A percentile compares a stretch with the other conserved stretches of the same genome.
phyloP scores from a whole-genome alignment of 2,113 vertebrate genomes.

The Pimephales promelas region DNA sequence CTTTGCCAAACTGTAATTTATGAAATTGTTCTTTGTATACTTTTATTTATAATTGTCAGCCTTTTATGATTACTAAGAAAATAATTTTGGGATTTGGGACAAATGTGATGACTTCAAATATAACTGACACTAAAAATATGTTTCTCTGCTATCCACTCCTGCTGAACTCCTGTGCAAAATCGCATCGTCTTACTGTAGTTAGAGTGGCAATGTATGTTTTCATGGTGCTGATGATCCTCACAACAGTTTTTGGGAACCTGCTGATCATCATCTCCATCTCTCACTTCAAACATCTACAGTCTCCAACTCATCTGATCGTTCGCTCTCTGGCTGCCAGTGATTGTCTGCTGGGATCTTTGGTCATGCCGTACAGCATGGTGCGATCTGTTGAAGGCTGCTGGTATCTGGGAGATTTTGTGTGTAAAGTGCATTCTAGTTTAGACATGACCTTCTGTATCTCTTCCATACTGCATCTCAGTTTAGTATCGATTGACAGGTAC shows the following conservation, averaged over 20 bases:
- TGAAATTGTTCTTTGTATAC: background rate
- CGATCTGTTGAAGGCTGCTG: constrained; percentile 59
- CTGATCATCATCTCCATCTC: constrained; percentile 57
- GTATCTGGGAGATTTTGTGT: constrained; percentile 56
- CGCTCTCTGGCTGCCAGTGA: constrained; percentile 59
- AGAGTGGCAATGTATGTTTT: constrained; percentile 55
- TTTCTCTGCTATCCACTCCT: constrained; percentile 25
- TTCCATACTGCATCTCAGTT: constrained; percentile 57
- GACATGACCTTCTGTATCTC: too few species aligned
- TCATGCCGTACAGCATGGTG: constrained; percentile 79
- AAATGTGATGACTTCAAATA: background rate
- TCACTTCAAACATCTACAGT: constrained; percentile 58
- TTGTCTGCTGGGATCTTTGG: constrained; percentile 60
- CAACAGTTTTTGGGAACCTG: constrained; percentile 56
- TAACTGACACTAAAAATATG: background rate
- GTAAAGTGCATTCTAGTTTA: constrained; percentile 53
- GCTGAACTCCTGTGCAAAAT: background rate
- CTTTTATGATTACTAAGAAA: background rate
- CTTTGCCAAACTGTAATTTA: background rate
- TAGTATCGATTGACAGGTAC: constrained; percentile 61
- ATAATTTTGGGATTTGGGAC: background rate
- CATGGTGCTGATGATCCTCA: constrained; percentile 64
- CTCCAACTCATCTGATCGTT: constrained; percentile 56
- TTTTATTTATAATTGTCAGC: background rate
- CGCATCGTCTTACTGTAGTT: background rate